phyloP scores from a whole-genome alignment of 2,888 invertebrate species.

The Cerceris ruficornis region DNA sequence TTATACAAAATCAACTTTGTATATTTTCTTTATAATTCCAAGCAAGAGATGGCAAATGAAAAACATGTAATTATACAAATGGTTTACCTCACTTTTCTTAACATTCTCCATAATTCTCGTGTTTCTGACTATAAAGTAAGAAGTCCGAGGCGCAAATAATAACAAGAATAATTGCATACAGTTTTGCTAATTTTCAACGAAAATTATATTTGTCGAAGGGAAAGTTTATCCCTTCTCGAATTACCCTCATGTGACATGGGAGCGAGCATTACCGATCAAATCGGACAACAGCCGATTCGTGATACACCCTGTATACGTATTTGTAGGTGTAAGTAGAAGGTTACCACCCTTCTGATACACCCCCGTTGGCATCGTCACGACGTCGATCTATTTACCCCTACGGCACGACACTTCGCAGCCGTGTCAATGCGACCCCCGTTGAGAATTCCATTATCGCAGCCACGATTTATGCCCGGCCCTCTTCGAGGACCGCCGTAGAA shows the following conservation, averaged over 20 bases:
- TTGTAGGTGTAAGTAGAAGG: constrained; percentile 35
- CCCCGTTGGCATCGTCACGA: constrained; percentile 57
- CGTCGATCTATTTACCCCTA: constrained; percentile 68
- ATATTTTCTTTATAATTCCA: too few species aligned
- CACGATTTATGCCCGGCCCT: constrained; percentile 71
- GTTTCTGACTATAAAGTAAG: too few species aligned
- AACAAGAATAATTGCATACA: too few species aligned
- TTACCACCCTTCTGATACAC: constrained; percentile 54
- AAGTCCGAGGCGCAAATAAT: too few species aligned
- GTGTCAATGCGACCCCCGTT: constrained; percentile 78
- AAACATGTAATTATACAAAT: too few species aligned
- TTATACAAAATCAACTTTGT: too few species aligned
- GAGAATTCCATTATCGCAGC: constrained; percentile 80
- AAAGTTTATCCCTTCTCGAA: not conserved
- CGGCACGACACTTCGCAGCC: constrained; percentile 72
- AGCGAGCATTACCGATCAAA: not conserved
- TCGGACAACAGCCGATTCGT: constrained; percentile 11
- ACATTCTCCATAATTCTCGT: too few species aligned
- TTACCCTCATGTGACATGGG: not conserved
- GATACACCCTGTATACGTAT: constrained; percentile 33
- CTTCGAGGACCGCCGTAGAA: constrained; percentile 18
- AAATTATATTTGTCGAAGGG: too few species aligned
- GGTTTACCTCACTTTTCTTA: too few species aligned
- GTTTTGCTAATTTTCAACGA: too few species aligned
- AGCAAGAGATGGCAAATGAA: too few species aligned